Evolutionary conservation across 1,140 invertebrate genomes (phyloP).

Genomic region (Diabrotica undecimpunctata): DNA sequence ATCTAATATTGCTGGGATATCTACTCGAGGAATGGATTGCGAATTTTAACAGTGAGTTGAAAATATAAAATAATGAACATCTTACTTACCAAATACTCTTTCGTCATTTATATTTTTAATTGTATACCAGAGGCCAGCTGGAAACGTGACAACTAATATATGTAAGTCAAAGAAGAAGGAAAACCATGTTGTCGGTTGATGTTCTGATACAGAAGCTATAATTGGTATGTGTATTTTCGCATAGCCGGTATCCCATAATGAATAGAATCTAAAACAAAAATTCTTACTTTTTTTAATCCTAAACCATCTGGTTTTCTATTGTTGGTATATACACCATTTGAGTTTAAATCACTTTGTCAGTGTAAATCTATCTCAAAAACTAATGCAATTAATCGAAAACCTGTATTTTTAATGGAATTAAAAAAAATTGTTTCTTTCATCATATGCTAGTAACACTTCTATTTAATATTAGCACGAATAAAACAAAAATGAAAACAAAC

Average conservation of each 20-base stretch:
- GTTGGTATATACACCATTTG: too few species aligned
- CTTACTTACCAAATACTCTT: slow-evolving; percentile 87
- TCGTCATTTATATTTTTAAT: slow-evolving; percentile 98
- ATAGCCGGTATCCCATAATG: slow-evolving; percentile 98
- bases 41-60: too few species aligned
- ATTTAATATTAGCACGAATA: too few species aligned
- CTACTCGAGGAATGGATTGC: too few species aligned
- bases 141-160: slow-evolving; percentile 93
- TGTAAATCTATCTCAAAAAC: too few species aligned
- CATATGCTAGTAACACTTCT: too few species aligned
- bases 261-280: slow-evolving; percentile 77
- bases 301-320: slow-evolving; percentile 17
- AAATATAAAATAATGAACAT: neutral
- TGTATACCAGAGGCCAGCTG: slow-evolving; percentile 98
- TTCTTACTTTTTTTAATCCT: neutral
- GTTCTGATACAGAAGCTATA: slow-evolving; percentile 98
- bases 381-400: too few species aligned
- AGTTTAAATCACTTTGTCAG: too few species aligned
- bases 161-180: slow-evolving; percentile 99
- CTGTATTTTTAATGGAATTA: too few species aligned
- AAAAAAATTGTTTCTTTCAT: too few species aligned
- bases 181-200: slow-evolving; percentile 99
- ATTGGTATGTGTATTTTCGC: slow-evolving; percentile 99
- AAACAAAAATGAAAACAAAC: too few species aligned
- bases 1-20: too few species aligned